Conservation (phyloP, 2,113 vertebrate species). For the Gila orcuttii region DNA sequence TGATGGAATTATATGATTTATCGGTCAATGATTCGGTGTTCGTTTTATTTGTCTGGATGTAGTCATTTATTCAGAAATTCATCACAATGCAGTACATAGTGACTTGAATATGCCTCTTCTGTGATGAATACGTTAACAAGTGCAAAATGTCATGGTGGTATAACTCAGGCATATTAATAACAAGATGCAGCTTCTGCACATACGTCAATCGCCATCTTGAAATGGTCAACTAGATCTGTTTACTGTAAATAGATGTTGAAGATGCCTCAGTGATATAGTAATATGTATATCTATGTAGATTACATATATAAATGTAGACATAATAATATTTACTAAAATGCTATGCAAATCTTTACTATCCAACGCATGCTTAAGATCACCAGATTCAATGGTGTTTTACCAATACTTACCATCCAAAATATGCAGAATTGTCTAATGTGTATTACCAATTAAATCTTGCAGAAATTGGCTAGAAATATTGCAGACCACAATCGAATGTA, state of each 20-base stretch:
- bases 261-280: background rate
- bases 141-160: background rate
- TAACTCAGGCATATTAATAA: slow-evolving; percentile 2
- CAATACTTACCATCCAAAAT: background rate
- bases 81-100: background rate
- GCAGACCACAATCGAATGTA: too few relatives aligned
- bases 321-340: background rate
- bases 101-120: background rate
- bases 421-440: background rate
- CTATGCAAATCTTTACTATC: background rate
- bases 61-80: background rate
- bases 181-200: background rate
- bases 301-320: too few relatives aligned
- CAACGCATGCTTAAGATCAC: background rate
- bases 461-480: too few relatives aligned
- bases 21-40: slow-evolving; percentile 17
- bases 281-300: too few relatives aligned
- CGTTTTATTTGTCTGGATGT: background rate
- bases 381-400: background rate
- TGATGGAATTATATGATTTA: slow-evolving; percentile 18
- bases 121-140: background rate
- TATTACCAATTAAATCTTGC: too few relatives aligned
- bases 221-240: background rate
- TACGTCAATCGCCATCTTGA: background rate
- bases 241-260: background rate